Evolutionary conservation across 1,140 invertebrate genomes (phyloP).

Genomic region (Drosophila oshimai): DNA sequence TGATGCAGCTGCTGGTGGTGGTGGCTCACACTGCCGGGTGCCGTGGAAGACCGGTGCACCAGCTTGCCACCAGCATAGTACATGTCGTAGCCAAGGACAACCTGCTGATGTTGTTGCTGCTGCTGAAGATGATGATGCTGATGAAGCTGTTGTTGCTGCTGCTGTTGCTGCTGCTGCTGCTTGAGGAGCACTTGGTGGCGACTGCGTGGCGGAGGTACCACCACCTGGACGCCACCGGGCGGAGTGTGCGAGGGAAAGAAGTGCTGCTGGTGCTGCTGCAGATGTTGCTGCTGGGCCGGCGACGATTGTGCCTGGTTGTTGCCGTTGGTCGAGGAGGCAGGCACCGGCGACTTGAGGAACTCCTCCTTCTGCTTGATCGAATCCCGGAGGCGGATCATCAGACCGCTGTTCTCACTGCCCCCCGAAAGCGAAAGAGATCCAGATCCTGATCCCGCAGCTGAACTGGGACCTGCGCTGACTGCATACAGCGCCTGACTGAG

Average conservation of each 20-base stretch:
- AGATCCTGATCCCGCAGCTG: neutral
- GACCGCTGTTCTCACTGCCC: conserved; percentile 69
- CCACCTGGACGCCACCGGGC: conserved; percentile 16
- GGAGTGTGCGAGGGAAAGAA: conserved; percentile 79
- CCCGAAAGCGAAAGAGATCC: conserved; percentile 4
- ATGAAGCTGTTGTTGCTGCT: conserved; percentile 4
- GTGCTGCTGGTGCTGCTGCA: conserved; percentile 52
- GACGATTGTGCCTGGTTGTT: conserved; percentile 51
- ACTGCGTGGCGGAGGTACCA: conserved; percentile 18
- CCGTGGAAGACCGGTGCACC: conserved; percentile 50
- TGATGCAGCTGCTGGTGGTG: conserved; percentile 20
- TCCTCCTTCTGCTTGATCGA: conserved; percentile 94
- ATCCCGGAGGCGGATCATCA: conserved; percentile 85
- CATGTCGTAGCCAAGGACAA: conserved; percentile 62
- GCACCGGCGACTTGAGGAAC: conserved; percentile 89
- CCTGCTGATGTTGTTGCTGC: conserved; percentile 33
- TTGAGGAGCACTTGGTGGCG: conserved; percentile 57
- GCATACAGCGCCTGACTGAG: conserved; percentile 59
- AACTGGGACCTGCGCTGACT: conserved; percentile 5
- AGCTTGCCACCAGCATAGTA: conserved; percentile 59
- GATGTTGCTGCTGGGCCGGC: conserved; percentile 32
- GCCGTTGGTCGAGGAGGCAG: conserved; percentile 41
- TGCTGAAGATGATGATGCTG: conserved; percentile 25
- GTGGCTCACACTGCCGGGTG: conserved; percentile 23
- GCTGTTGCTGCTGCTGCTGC: conserved; percentile 33